Conservation (phyloP, 2,888 invertebrate genomes). For the Scaeva pyrastri region DNA sequence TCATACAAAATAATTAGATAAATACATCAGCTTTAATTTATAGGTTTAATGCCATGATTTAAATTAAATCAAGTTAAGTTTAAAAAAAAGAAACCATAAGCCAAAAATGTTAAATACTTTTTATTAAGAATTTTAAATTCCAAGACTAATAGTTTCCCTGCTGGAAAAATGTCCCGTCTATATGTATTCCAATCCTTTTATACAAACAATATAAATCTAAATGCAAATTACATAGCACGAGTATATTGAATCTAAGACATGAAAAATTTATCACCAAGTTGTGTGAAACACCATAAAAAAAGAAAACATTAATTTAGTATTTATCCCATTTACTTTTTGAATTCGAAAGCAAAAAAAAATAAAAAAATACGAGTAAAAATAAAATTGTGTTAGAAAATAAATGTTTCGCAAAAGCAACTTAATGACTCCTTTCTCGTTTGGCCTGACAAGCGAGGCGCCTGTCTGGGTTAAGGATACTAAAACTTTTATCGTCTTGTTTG, state of each 20-base stretch:
- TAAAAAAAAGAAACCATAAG: no score
- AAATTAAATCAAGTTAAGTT: no score
- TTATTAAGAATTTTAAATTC: no score
- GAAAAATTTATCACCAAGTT: background rate
- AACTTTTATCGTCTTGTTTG: slow-evolving; percentile 54
- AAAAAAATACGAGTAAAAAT: slow-evolving; percentile 1
- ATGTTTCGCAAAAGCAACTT: slow-evolving; percentile 20
- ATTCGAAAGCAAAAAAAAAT: background rate
- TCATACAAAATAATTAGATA: no score
- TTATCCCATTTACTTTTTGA: background rate
- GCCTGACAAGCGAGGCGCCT: slow-evolving; percentile 25
- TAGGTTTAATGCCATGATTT: no score
- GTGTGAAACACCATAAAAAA: background rate
- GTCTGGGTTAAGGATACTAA: slow-evolving; percentile 41
- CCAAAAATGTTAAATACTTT: no score
- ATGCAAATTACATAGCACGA: background rate
- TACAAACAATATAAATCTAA: background rate
- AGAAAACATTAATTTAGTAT: slow-evolving; percentile 17
- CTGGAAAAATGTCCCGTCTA: no score
- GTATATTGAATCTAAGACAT: background rate
- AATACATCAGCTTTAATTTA: no score
- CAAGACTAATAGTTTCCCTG: no score
- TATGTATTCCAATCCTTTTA: no score
- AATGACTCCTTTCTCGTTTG: background rate
- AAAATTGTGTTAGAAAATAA: slow-evolving; percentile 28